Conservation (phyloP, 2,113 vertebrate species). For the Datnioides undecimradiatus region DNA sequence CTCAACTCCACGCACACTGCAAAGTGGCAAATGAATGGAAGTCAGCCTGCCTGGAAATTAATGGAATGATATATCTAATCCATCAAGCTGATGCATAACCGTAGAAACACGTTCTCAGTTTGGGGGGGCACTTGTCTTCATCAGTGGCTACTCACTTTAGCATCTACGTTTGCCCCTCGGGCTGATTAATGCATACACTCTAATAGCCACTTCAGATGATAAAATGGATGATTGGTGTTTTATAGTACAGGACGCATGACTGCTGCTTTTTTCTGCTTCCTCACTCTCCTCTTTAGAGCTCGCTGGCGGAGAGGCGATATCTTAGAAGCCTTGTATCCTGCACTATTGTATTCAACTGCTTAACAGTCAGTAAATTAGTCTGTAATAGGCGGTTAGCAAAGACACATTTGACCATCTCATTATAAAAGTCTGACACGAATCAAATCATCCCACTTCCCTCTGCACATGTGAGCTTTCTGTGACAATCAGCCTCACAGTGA, state of each 20-base stretch:
- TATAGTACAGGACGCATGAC: conserved; percentile 37
- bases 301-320: not conserved
- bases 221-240: conserved; percentile 79
- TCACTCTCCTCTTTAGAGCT: conserved; percentile 45
- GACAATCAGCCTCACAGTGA: not conserved
- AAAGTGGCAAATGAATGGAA: conserved; percentile 77
- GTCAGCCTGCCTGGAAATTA: conserved; percentile 74
- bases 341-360: conserved; percentile 1
- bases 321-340: not conserved
- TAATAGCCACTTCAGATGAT: conserved; percentile 79
- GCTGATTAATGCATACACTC: conserved; percentile 75
- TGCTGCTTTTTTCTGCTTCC: conserved; percentile 32
- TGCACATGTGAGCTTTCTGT: conserved; percentile 3
- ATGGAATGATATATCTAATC: conserved; percentile 78
- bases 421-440: conserved; percentile 18
- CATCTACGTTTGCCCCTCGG: conserved; percentile 67
- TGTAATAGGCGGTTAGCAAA: conserved; percentile 3
- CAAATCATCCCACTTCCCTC: conserved; percentile 1
- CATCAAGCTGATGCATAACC: conserved; percentile 82
- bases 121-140: conserved; percentile 78
- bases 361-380: conserved; percentile 17
- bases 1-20: conserved; percentile 49
- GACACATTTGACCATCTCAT: conserved; percentile 1
- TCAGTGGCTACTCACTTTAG: conserved; percentile 77
- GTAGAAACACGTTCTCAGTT: conserved; percentile 66